Evolutionary conservation across 2,888 invertebrate species (phyloP).

Genomic region (Chirona hameri): DNA sequence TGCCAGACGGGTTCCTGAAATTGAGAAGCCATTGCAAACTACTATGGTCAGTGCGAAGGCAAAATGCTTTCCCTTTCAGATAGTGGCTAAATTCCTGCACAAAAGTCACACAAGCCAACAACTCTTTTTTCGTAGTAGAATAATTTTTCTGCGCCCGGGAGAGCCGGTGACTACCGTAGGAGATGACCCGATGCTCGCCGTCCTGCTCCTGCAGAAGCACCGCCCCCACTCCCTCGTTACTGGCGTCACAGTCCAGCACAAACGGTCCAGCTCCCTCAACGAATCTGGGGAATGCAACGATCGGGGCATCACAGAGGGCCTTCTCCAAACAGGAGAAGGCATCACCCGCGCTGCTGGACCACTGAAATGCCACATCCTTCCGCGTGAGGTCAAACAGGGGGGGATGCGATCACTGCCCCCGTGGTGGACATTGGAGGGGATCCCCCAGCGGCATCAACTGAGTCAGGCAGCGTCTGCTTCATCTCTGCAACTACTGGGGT

Average conservation of each 20-base stretch:
- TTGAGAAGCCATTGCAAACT: not conserved
- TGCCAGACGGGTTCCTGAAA: not conserved
- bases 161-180: not conserved
- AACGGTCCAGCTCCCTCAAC: not conserved
- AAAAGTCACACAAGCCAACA: not conserved
- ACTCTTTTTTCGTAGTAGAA: not conserved
- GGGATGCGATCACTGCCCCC: no score
- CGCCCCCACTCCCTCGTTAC: not conserved
- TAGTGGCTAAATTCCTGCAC: not conserved
- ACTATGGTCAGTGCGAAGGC: not conserved
- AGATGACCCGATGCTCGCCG: not conserved
- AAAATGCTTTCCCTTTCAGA: not conserved
- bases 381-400: no score
- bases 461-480: no score
- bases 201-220: not conserved
- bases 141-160: not conserved
- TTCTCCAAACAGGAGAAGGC: no score
- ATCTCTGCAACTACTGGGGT: no score
- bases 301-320: not conserved
- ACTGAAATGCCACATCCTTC: no score
- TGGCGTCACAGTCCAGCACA: not conserved
- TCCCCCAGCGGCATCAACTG: no score
- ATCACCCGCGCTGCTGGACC: no score
- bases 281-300: not conserved
- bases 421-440: no score